Percentiles rank a stretch among this genome's conserved stretches.
These are phyloP conservation scores for Oreochromis spilurus DNA, from an alignment of 2,113 vertebrate genomes.

Conservation along the genomic window DNA sequence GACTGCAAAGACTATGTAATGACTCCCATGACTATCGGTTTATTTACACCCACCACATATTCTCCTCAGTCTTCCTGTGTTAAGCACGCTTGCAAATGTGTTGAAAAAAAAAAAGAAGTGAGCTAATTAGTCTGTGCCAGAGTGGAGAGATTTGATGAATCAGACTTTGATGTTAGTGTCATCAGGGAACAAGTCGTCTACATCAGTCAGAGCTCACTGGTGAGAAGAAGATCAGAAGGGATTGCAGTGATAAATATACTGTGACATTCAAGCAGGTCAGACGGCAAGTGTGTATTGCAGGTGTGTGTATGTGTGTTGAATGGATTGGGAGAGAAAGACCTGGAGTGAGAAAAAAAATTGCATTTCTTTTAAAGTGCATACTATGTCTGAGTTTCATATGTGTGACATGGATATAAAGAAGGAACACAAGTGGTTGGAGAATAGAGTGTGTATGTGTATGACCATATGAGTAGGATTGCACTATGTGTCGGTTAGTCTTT, in stretches of 20 bases:
- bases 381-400: not conserved
- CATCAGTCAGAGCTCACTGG: not conserved
- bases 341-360: not conserved
- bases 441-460: not conserved
- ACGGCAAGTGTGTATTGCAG: constrained; percentile 2
- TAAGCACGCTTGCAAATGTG: not conserved
- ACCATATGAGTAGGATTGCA: not conserved
- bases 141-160: not conserved
- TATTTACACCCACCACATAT: not conserved
- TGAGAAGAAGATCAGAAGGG: constrained; percentile 7
- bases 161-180: not conserved
- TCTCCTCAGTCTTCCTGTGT: not conserved
- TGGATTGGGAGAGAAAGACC: not conserved
- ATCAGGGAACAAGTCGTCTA: not conserved
- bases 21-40: not conserved
- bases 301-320: not conserved
- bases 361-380: not conserved
- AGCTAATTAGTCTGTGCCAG: not conserved
- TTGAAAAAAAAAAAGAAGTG: not conserved
- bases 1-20: not conserved
- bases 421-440: not conserved
- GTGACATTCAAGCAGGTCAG: constrained; percentile 26
- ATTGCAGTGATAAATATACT: not conserved
- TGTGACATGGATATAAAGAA: not conserved
- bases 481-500: not conserved